These are phyloP conservation scores for Anarrhichthys ocellatus DNA, from an alignment of 2,113 vertebrate genomes.

Conservation along the genomic window DNA sequence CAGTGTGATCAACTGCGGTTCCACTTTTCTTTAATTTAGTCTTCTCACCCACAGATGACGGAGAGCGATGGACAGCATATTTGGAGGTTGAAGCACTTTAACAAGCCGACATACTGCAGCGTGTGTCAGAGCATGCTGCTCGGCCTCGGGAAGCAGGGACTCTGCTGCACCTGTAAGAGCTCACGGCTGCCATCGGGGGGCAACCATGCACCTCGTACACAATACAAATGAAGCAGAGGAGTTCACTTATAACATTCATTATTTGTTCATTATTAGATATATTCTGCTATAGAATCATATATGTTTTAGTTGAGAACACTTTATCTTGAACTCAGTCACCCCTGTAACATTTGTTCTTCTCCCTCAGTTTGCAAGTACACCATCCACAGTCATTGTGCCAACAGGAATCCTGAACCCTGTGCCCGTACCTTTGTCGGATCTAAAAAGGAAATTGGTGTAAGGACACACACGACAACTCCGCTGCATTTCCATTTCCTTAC, in stretches of 20 bases:
- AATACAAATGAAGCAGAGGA: not conserved
- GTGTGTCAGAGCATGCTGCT: slow-evolving; percentile 89
- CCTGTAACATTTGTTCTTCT: slow-evolving; percentile 9
- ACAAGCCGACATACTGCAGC: slow-evolving; percentile 89
- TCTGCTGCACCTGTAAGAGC: slow-evolving; percentile 91
- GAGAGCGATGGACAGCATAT: slow-evolving; percentile 91
- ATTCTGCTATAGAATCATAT: not conserved
- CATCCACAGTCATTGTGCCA: slow-evolving; percentile 91
- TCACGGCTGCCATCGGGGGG: slow-evolving; percentile 56
- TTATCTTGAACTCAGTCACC: not conserved
- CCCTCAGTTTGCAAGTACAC: slow-evolving; percentile 90
- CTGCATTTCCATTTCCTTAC: not conserved
- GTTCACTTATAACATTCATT: not conserved
- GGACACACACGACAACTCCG: slow-evolving; percentile 48
- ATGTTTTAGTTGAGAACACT: not conserved
- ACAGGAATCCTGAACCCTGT: slow-evolving; percentile 86
- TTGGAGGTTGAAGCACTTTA: slow-evolving; percentile 93
- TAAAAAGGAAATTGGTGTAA: slow-evolving; percentile 89
- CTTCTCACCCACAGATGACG: slow-evolving; percentile 80
- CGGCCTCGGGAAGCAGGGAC: slow-evolving; percentile 92
- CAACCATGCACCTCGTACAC: slow-evolving; percentile 11
- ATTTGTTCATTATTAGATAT: not conserved
- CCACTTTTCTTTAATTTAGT: not conserved
- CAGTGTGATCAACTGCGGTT: not conserved
- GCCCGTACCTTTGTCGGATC: slow-evolving; percentile 90